Evolutionary conservation across 2,113 vertebrate genomes (phyloP).

Genomic region (Phyllostomus discolor): DNA sequence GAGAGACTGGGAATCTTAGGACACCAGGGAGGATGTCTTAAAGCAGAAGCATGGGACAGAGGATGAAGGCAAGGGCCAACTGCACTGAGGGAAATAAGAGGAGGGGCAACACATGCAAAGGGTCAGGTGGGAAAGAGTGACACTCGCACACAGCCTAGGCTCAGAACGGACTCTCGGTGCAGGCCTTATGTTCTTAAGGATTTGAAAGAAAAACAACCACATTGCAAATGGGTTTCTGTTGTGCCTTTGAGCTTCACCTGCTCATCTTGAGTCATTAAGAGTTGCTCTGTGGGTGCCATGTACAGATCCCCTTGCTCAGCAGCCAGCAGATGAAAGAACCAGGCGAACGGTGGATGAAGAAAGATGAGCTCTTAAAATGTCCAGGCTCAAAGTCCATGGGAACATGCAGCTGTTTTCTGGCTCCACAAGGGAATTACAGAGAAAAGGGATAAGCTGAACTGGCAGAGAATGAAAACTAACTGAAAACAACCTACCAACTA

Average conservation of each 20-base stretch:
- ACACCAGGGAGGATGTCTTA: background rate
- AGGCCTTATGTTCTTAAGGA: slow-evolving; percentile 39
- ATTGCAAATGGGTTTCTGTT: slow-evolving; percentile 68
- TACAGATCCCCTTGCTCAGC: background rate
- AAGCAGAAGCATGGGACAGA: background rate
- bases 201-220: slow-evolving; percentile 61
- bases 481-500: background rate
- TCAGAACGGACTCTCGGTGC: background rate
- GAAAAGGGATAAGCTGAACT: background rate
- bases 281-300: background rate
- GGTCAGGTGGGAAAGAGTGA: background rate
- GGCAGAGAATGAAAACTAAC: slow-evolving; percentile 1
- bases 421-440: background rate
- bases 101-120: background rate
- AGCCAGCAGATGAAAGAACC: slow-evolving; percentile 42
- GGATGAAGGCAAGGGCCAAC: background rate
- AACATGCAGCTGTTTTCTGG: slow-evolving; percentile 15
- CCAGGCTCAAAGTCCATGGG: slow-evolving; percentile 25
- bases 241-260: slow-evolving; percentile 44
- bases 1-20: background rate
- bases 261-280: slow-evolving; percentile 58
- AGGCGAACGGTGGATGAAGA: background rate
- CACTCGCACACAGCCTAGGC: no score
- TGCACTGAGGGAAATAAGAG: background rate
- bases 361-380: slow-evolving; percentile 38